Evolutionary conservation across 30 jellyfish, hydroid and myxozoan species (phyloP).

Genomic region (Sanderia malayensis): DNA sequence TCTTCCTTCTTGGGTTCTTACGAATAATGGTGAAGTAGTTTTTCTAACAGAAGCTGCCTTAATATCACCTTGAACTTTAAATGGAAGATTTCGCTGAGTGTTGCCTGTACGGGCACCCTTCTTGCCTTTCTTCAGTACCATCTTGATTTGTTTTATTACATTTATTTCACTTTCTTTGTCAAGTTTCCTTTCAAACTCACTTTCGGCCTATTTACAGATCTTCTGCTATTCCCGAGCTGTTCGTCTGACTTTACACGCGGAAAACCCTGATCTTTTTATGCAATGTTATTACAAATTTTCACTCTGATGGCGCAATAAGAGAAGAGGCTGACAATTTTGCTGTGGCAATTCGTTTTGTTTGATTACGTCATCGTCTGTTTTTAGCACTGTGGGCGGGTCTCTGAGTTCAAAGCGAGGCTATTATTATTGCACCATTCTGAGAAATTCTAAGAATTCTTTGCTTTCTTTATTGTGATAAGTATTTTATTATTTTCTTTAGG

Average conservation of each 20-base stretch:
- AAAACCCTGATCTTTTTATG: background rate
- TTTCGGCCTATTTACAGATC: background rate
- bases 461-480: background rate
- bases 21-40: background rate
- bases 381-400: background rate
- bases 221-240: background rate
- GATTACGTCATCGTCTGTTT: conserved; percentile 8
- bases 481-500: background rate
- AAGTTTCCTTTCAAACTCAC: background rate
- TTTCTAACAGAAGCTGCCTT: background rate
- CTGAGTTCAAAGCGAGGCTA: conserved; percentile 10
- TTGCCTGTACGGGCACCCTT: background rate
- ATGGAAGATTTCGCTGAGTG: background rate
- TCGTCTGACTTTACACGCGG: background rate
- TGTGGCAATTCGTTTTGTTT: background rate
- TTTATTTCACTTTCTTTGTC: background rate
- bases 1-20: background rate
- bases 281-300: background rate
- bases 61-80: background rate
- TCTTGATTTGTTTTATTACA: background rate
- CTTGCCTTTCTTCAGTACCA: background rate
- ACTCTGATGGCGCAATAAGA: background rate
- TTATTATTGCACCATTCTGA: background rate
- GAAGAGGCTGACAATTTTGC: background rate
- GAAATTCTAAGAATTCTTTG: background rate